These are phyloP conservation scores for Zaprionus lineosus DNA, from an alignment of 2,888 invertebrate species.

Conservation along the genomic window DNA sequence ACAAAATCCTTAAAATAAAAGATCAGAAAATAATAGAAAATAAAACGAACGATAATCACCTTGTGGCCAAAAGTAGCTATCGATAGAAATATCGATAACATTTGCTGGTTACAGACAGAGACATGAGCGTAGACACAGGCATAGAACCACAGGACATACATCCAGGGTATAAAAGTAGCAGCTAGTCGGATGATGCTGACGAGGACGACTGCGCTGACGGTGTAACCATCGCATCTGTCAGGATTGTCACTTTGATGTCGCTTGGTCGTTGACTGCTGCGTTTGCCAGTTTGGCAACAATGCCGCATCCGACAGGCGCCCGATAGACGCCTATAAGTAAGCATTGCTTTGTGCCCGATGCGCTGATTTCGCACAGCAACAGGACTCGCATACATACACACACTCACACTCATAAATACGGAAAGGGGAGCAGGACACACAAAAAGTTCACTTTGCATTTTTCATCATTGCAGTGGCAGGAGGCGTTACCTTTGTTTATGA, in stretches of 20 bases:
- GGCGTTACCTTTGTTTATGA: slow-evolving; percentile 31
- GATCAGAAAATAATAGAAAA: too few species aligned
- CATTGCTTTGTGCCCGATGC: slow-evolving; percentile 26
- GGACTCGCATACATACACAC: slow-evolving; percentile 4
- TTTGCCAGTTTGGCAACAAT: slow-evolving; percentile 41
- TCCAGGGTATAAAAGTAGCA: slow-evolving; percentile 14
- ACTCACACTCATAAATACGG: not conserved
- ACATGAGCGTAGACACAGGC: not conserved
- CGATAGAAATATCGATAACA: too few species aligned
- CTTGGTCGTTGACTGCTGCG: slow-evolving; percentile 27
- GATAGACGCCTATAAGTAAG: slow-evolving; percentile 32
- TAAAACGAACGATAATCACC: too few species aligned
- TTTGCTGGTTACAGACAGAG: too few species aligned
- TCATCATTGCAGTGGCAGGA: slow-evolving; percentile 25
- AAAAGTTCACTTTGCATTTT: slow-evolving; percentile 22
- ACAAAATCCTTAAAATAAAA: too few species aligned
- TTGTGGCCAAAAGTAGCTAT: too few species aligned
- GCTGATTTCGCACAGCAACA: slow-evolving; percentile 45
- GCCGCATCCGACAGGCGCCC: slow-evolving; percentile 46
- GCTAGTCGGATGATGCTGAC: slow-evolving; percentile 1
- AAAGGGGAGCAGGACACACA: too few species aligned
- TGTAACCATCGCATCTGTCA: slow-evolving; percentile 44
- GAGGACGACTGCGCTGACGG: slow-evolving; percentile 24
- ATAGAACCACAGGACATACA: not conserved
- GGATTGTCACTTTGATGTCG: slow-evolving; percentile 32